A percentile compares a stretch with the other conserved stretches of the same genome.
These are phyloP conservation scores for Apostichopus leukothele DNA, from an alignment of 53 echinoderm and acorn worm genomes.

Conservation along the genomic window DNA sequence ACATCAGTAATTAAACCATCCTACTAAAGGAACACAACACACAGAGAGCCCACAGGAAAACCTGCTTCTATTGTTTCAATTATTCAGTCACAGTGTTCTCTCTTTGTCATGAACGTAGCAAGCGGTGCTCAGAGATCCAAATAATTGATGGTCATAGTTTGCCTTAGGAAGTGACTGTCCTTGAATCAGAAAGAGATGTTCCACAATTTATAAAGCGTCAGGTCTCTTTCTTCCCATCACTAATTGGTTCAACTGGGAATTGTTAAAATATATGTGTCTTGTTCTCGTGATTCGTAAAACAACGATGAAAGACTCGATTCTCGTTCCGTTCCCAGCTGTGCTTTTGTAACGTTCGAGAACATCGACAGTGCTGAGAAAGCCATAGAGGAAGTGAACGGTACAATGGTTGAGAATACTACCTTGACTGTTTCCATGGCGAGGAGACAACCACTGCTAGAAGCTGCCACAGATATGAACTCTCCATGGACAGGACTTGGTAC, in stretches of 20 bases:
- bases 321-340: conserved; percentile 56
- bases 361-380: conserved; percentile 73
- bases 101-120: too few relatives aligned
- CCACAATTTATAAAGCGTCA: too few relatives aligned
- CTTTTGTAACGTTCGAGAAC: conserved; percentile 88
- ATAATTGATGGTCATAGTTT: too few relatives aligned
- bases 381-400: conserved; percentile 67
- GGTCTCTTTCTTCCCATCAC: too few relatives aligned
- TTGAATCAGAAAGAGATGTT: too few relatives aligned
- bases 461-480: conserved; percentile 60
- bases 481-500: conserved; percentile 69
- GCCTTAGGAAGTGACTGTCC: too few relatives aligned
- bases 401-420: conserved; percentile 57
- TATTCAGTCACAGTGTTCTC: too few relatives aligned
- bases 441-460: conserved; percentile 70
- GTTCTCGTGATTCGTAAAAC: background rate
- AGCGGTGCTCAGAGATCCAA: too few relatives aligned
- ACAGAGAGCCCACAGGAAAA: too few relatives aligned
- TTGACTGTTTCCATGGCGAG: conserved; percentile 73
- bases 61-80: too few relatives aligned
- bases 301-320: background rate
- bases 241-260: too few relatives aligned
- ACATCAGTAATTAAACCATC: background rate
- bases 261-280: background rate
- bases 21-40: too few relatives aligned